Evolutionary conservation across 2,113 vertebrate genomes (phyloP), one percentile per base, ranked within the genome.

Genomic region (Girardinichthys multiradiatus): DNA sequence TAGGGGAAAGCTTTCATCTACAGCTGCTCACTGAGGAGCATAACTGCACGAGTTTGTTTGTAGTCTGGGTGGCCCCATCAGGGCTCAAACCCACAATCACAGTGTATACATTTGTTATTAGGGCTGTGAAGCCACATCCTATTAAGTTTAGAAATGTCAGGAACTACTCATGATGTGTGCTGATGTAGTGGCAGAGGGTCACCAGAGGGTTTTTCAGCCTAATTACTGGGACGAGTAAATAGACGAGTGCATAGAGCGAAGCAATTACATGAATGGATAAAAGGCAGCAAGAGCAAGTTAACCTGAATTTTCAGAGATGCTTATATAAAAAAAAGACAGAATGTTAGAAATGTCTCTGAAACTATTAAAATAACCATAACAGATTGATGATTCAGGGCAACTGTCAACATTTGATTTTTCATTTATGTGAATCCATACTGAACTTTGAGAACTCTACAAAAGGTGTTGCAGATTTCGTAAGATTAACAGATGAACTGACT

Each of bases 51-150:
- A 77, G 84, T 88, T 87, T 86, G 83, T 89, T 90, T 87, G 89
- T 88, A 92, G 77, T 82, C 37, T 86, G 88, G 89, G 92, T 90
- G 92, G 89, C 87, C 89, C 57, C 77, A 45, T 82, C 60, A n/a
- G 78, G 28, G 88, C 80, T 89, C 82, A 80, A 81, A 81, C 80
- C 85, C 75, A 76, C 82, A 88, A 91, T 91, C 88, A 88, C 54
- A 78, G 77, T 68, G 61, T 79, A 73, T 80, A 74, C 81, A 87
- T 72, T 85, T 74, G 69, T 31, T 86, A 90, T 90, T 91, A 88
- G 86, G 48, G 80, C 80, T 28, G 0, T 27, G 29, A 35, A 75
- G 79, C 89, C 77, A 72, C 82, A 86, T 74, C 71, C 71, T 88
- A 84, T 89, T 84, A 82, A 54, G 66, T 87, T 79, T 39, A 26